Percentiles rank a stretch among this genome's conserved stretches.
phyloP scores from a whole-genome alignment of 2,888 invertebrate genomes.

The Eilema griseolum region DNA sequence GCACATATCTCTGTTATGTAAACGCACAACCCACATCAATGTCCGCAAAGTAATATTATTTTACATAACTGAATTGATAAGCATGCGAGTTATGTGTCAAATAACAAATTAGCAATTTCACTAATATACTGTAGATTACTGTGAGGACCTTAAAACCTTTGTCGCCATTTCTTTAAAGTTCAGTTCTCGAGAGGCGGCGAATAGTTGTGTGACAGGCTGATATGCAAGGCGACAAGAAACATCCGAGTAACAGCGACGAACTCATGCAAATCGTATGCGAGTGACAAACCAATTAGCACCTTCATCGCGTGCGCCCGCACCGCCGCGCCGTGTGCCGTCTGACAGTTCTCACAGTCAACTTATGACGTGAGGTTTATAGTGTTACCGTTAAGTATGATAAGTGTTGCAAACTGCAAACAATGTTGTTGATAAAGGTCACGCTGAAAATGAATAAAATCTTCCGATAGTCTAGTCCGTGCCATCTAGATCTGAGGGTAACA shows the following conservation, averaged over 20 bases:
- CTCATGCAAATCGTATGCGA: conserved; percentile 56
- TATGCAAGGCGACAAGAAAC: conserved; percentile 41
- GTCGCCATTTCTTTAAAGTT: too few relatives aligned
- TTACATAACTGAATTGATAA: too few relatives aligned
- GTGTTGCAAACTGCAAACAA: background rate
- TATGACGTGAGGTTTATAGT: conserved; percentile 15
- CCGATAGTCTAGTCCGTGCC: too few relatives aligned
- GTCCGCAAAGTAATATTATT: too few relatives aligned
- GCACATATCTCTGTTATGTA: too few relatives aligned
- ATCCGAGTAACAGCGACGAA: background rate
- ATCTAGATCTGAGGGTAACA: too few relatives aligned
- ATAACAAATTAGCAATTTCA: too few relatives aligned
- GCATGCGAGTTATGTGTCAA: too few relatives aligned
- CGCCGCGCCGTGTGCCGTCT: conserved; percentile 14
- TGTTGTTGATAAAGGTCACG: background rate
- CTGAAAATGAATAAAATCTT: background rate
- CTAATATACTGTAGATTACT: too few relatives aligned
- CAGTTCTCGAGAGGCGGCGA: conserved; percentile 29
- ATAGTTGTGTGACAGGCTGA: conserved; percentile 42
- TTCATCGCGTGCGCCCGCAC: conserved; percentile 46
- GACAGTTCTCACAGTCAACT: conserved; percentile 29
- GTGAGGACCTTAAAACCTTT: too few relatives aligned
- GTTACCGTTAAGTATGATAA: background rate
- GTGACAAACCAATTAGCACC: conserved; percentile 61
- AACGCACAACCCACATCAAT: too few relatives aligned